These are phyloP conservation scores for Empis livida DNA, from an alignment of 2,888 invertebrate genomes.

Conservation along the genomic window DNA sequence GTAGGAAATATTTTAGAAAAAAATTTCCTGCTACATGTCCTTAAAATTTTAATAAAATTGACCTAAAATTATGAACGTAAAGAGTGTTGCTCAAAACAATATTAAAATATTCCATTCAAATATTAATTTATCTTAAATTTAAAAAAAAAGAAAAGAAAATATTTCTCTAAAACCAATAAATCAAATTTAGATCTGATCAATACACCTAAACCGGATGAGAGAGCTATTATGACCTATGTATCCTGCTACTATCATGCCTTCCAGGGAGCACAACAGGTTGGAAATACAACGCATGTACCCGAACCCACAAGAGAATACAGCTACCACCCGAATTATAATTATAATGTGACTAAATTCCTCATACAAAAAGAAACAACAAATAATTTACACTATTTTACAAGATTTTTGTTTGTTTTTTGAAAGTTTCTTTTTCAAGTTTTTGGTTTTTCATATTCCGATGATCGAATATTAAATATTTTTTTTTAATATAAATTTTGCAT, in stretches of 20 bases:
- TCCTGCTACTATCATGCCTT: constrained; percentile 99
- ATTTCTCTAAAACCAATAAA: no score
- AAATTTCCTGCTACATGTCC: no score
- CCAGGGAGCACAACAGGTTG: constrained; percentile 98
- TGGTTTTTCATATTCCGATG: no score
- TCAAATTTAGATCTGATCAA: constrained; percentile 92
- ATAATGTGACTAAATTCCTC: constrained; percentile 36
- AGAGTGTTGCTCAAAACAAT: no score
- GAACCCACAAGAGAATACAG: constrained; percentile 37
- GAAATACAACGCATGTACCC: constrained; percentile 37
- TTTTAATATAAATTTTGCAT: no score
- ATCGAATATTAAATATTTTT: no score
- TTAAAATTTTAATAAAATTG: no score
- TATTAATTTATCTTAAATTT: no score
- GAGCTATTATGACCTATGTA: constrained; percentile 99
- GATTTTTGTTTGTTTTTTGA: neutral
- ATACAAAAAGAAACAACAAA: constrained; percentile 8
- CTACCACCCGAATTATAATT: constrained; percentile 36
- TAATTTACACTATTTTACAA: neutral
- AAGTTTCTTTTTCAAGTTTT: neutral
- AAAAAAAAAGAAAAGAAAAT: neutral
- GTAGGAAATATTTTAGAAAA: no score
- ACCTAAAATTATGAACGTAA: no score
- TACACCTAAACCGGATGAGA: constrained; percentile 99
- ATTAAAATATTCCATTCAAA: no score